These are phyloP conservation scores for Chauna torquata DNA, from an alignment of 2,113 vertebrate species.

Conservation along the genomic window DNA sequence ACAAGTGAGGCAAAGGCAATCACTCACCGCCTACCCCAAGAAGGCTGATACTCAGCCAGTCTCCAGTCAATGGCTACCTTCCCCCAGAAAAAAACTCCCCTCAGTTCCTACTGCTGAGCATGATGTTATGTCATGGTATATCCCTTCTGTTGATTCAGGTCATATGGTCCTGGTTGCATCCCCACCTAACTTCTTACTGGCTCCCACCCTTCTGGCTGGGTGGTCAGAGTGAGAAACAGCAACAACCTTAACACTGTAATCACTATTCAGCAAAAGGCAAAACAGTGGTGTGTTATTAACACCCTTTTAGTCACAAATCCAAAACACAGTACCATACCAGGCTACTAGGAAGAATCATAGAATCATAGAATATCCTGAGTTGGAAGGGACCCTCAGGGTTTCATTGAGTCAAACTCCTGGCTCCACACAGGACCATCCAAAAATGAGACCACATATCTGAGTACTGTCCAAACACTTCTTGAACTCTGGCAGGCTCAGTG, in stretches of 20 bases:
- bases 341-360: not conserved
- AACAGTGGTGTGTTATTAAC: not conserved
- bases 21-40: not conserved
- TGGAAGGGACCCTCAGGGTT: not conserved
- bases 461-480: not conserved
- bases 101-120: not conserved
- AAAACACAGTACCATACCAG: not conserved
- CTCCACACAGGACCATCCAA: not conserved
- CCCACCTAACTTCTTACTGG: not conserved
- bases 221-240: accelerated
- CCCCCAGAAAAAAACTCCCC: not conserved
- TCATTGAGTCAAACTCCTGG: not conserved
- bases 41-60: accelerated
- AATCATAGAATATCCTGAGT: not conserved
- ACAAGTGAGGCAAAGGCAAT: not conserved
- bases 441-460: not conserved
- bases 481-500: not conserved
- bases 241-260: not conserved
- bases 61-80: not conserved
- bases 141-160: not conserved
- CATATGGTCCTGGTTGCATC: not conserved
- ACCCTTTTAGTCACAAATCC: not conserved
- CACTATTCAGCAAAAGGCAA: not conserved
- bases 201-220: accelerated
- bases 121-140: not conserved